These are phyloP conservation scores for Microplitis manilae DNA, from an alignment of 2,888 invertebrate genomes.

Conservation along the genomic window DNA sequence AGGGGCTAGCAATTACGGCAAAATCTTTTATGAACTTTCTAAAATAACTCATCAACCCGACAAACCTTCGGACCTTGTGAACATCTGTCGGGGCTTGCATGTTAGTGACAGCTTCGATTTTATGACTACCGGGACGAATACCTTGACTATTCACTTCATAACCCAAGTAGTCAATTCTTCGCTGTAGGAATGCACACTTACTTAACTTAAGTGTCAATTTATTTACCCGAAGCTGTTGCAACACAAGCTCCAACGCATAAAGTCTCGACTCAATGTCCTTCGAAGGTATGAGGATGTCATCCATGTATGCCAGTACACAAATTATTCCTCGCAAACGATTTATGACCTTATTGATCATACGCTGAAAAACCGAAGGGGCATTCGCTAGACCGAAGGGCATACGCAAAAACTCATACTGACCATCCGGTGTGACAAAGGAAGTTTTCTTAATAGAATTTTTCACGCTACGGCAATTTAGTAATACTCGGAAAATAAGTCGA, in stretches of 20 bases:
- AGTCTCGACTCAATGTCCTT: conserved; percentile 46
- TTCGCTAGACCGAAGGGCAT: conserved; percentile 61
- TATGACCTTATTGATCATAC: too few species aligned
- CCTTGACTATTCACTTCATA: conserved; percentile 43
- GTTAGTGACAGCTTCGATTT: conserved; percentile 43
- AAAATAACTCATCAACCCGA: conserved; percentile 21
- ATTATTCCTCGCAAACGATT: conserved; percentile 44
- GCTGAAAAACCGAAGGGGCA: conserved; percentile 59
- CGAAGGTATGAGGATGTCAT: conserved; percentile 53
- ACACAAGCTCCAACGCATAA: conserved; percentile 26
- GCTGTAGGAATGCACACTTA: conserved; percentile 45
- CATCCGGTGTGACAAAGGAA: conserved; percentile 49
- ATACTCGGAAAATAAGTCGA: conserved; percentile 61
- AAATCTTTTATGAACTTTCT: too few species aligned
- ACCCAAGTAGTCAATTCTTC: conserved; percentile 45
- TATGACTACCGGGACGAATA: conserved; percentile 45
- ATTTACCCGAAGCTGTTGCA: conserved; percentile 27
- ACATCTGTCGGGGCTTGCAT: conserved; percentile 42
- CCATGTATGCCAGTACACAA: conserved; percentile 51
- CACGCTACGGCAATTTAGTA: conserved; percentile 45
- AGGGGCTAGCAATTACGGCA: too few species aligned
- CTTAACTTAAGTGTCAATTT: conserved; percentile 41
- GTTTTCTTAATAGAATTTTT: conserved; percentile 61
- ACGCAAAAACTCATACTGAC: conserved; percentile 51
- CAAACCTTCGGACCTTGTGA: conserved; percentile 47